Base-by-base conservation (phyloP, 1,140 invertebrate species). In the Drosophila sp. region DNA sequence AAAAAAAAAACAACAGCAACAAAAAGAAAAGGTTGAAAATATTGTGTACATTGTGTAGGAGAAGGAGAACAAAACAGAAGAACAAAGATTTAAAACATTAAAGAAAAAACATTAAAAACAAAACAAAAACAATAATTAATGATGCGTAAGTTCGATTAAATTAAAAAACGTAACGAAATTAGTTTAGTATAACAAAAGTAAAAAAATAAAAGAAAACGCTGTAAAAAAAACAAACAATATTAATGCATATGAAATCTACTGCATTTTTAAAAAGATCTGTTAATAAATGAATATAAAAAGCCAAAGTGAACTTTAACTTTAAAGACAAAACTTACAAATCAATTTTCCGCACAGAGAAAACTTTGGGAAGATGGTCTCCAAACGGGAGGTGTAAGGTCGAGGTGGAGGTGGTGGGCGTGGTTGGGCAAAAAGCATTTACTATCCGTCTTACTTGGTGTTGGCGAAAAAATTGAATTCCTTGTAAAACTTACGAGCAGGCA, bases 401-500 rank as follows among this genome's bases (percentile, higher is more conserved):
- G 10, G 4, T 11, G 3, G 27, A 7, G 23, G 17, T 17, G 17
- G 17, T 30, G 58, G 11, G 41, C 25, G 38, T 57, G 60, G 47
- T 47, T 67, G 58, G 38, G 72, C 60, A 50, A 74, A 76, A 76
- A 79, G 61, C 62, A 67, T 67, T 70, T 69, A 80, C 84, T 87
- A 89, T 89, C 68, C 79, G 76, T 87, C 83, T 87, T 87, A 65
- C 83, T 68, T 68, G 83, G 79, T 83, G 72, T 50, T 68, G 79
- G 79, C 66, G 73, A 89, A 89, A 89, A 89, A 89, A 89, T 89
- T 89, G 84, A 89, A 89, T 89, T 89, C 84, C 84, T 84, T 89
- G 84, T 84, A 89, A 89, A 89, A 89, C 84, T 89, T 89, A 89
- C 84, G 84, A 89, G 84, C 84, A 72, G 74, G 80, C 84, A 89